Evolutionary conservation across 1,140 invertebrate species (phyloP), one percentile per base, ranked within the genome.

Genomic region (Helicoverpa zea): DNA sequence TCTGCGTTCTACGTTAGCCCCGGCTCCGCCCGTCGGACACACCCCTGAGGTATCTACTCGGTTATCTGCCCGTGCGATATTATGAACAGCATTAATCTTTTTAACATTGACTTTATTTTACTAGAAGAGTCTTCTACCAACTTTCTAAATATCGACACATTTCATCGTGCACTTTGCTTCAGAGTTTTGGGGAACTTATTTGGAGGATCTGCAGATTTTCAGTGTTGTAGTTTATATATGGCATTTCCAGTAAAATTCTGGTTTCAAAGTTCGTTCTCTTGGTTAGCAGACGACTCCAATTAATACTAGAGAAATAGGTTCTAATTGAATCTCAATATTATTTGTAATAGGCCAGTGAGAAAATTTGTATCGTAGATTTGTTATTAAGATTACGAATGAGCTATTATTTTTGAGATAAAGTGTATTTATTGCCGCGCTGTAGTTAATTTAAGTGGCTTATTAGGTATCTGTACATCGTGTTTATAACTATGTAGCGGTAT

Each of bases 381-480:
- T 89, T 88, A 88, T 89, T 88, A 87, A 89, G 88, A 89, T 88
- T 80, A 88, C 77, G 64, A 63, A 75, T 77, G 61, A 79, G 86
- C 58, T 76, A 78, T 86, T 84, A 82, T 84, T 84, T 83, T 80
- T 81, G 72, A 66, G 54, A 77, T 79, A 74, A 70, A 80, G n/a
- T 51, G 59, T 64, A 74, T 80, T 75, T 83, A 81, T 83, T 29
- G 79, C 43, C 29, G 13, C 47, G 54, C 5, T 64, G 59, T 47
- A 43, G 47, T 68, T 54, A 29, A 54, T 54, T 43, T 54, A 66
- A 77, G 58, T 52, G 68, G 68, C 29, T 66, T 72, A 51, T 61
- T 61, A 49, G 47, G 18, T 61, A 23, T 18, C n/a, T 56, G 51
- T 68, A 12, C n/a, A 23, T 66, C 43, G 7, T 49, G 16, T 43